Base-by-base conservation (phyloP, 2,888 invertebrate species). In the Synergus umbraculus region DNA sequence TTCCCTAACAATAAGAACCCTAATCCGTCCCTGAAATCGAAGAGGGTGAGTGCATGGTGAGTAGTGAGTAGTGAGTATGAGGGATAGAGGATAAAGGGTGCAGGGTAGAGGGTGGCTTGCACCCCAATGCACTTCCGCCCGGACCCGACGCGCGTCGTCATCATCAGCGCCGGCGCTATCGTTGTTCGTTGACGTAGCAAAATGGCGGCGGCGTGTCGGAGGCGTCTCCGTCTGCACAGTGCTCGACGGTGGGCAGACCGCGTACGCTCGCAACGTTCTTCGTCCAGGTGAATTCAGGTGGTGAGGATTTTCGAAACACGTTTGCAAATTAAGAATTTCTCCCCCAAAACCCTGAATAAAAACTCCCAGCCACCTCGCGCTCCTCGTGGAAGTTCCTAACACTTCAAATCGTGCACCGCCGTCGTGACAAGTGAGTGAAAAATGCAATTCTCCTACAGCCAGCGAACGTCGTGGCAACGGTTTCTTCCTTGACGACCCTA, bases 201-300 rank as follows among this genome's bases (percentile, higher is more conserved):
- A 89, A 90, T 90, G 90, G 90, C 90, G 89, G 89, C 89, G 90
- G 87, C 89, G 89, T 88, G 88, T 90, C 90, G 89, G 91, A 92
- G 92, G 92, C 92, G 92, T 92, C 92, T 90, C 88, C 89, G 89
- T 88, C 87, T 86, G 87, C 88, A 89, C 90, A 90, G 91, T 90
- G 90, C 90, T 89, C 90, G 89, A 89, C 88, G 89, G 89, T 89
- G 90, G 87, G 87, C 89, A 89, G 90, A 87, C 86, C 91, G 90
- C 88, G 89, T 88, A 89, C 85, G 89, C 89, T 89, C 90, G 90
- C 85, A 87, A 87, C 85, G 83, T 80, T 79, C 76, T 80, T 79
- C 78, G 66, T 82, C 80, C 81, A 81, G 78, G 64, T 80, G 76
- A 67, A 73, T 12, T 44, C 73, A 64, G 46, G 77, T 76, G 65